Base-by-base conservation (phyloP, 2,888 invertebrate genomes). In the Brachycybe producta region DNA sequence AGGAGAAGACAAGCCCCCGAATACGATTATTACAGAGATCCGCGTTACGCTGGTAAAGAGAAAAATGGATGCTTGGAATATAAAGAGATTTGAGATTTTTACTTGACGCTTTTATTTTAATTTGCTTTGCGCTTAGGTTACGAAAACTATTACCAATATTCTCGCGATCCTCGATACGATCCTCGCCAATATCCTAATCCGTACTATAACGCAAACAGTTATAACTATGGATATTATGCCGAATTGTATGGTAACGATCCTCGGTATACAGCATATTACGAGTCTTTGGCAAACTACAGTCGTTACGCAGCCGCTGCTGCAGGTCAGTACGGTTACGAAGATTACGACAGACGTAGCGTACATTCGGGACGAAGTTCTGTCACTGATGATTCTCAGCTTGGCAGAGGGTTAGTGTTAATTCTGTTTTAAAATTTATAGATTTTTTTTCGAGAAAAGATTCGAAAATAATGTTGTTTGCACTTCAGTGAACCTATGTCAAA, bases 331-430 rank as follows among this genome's bases (percentile, higher is more conserved):
- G 67, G 67, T 52, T 69, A 71, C 8, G 82, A 81, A 60, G 83
- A 82, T 44, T 57, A 45, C 57, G 57, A 58, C 19, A 74, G 83
- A 57, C 82, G 78, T 55, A 82, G 82, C 59, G 82, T 83, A 48
- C 84, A 84, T 71, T 85, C 85, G 17, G 86, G 85, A 41, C 76
- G 84, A 58, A 84, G 84, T 68, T 84, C 84, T 54, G 77, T 81
- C 58, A 80, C 81, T 65, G 82, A 80, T 38, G 72, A 70, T 43
- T 44, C 55, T 17, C 38, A 54, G 32, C 46, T 47, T 44, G 54
- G n/a, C n/a, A n/a, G 55, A 44, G 51, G 53, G 53, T 53, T 32
- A 32, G 28, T 42, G 24, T 8, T 11, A 13, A 38, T 38, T 1
- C 5, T 35, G 35, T 5, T 35, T 5, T 1, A 5, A 11, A 13